Evolutionary conservation across 2,888 invertebrate genomes (phyloP).

Genomic region (Lissocephala sabroskyi): DNA sequence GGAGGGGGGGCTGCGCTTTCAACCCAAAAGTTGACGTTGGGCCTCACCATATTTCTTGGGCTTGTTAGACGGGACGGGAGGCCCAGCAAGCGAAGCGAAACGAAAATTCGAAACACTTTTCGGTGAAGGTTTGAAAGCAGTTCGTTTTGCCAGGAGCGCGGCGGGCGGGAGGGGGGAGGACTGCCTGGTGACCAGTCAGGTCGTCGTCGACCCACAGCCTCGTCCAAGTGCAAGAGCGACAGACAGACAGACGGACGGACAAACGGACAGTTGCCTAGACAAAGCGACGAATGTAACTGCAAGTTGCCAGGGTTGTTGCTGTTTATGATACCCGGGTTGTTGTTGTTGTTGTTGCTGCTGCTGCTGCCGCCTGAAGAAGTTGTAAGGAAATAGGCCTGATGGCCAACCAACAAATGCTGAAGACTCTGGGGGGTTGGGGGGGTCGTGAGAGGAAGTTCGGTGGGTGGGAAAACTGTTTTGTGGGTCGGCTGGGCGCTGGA

Average conservation of each 20-base stretch:
- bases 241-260: constrained; percentile 16
- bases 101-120: constrained; percentile 46
- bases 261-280: no score
- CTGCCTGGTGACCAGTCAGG: no score
- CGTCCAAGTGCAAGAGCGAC: constrained; percentile 43
- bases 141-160: no score
- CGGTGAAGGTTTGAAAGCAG: constrained; percentile 4
- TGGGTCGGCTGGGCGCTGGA: no score
- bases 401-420: constrained; percentile 19
- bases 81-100: constrained; percentile 19
- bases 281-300: neutral
- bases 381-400: constrained; percentile 63
- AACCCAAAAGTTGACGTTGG: constrained; percentile 62
- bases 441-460: neutral
- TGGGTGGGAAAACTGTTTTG: no score
- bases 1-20: constrained; percentile 57
- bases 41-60: constrained; percentile 69
- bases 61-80: constrained; percentile 69
- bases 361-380: constrained; percentile 63
- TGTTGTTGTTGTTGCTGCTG: constrained; percentile 58
- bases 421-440: neutral
- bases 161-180: no score
- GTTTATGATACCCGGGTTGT: constrained; percentile 50
- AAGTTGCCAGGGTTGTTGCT: constrained; percentile 32
- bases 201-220: no score